Conservation (phyloP, 1,140 invertebrate genomes). For the Belonocnema kinseyi region DNA sequence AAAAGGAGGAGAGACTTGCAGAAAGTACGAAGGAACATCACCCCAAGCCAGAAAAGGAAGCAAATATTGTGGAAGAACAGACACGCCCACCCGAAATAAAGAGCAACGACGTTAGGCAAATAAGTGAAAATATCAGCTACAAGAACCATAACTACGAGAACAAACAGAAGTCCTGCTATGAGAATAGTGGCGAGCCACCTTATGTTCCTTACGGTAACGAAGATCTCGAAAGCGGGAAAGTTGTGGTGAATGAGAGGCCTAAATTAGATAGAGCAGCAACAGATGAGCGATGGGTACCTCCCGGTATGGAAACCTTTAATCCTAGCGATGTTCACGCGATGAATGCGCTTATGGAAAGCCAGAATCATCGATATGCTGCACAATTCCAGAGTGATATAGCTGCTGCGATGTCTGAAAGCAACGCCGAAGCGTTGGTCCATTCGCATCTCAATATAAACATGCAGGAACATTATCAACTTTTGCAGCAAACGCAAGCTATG, state of each 20-base stretch:
- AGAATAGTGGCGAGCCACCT: constrained; percentile 58
- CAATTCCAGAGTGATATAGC: constrained; percentile 66
- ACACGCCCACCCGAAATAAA: not conserved
- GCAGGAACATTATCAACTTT: constrained; percentile 66
- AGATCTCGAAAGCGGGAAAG: constrained; percentile 64
- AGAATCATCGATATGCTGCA: constrained; percentile 70
- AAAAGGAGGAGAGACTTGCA: constrained; percentile 44
- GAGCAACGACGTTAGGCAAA: constrained; percentile 38
- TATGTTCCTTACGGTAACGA: constrained; percentile 62
- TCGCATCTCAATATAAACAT: constrained; percentile 65
- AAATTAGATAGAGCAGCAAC: constrained; percentile 76
- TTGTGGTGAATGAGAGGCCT: constrained; percentile 64
- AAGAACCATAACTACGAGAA: constrained; percentile 58
- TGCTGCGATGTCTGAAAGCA: constrained; percentile 59
- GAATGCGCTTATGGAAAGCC: constrained; percentile 70
- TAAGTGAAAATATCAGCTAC: constrained; percentile 39
- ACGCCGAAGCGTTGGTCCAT: constrained; percentile 62
- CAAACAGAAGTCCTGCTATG: constrained; percentile 66
- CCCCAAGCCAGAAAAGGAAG: constrained; percentile 38
- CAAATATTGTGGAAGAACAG: constrained; percentile 37
- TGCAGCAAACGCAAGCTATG: constrained; percentile 51
- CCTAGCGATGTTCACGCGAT: constrained; percentile 67
- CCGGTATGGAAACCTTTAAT: constrained; percentile 75
- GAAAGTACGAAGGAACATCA: constrained; percentile 41
- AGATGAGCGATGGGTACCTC: constrained; percentile 82